Base-by-base conservation (phyloP, 30 jellyfish, hydroid and myxozoan species). In the Aurelia aurita complex sp. Pacific region DNA sequence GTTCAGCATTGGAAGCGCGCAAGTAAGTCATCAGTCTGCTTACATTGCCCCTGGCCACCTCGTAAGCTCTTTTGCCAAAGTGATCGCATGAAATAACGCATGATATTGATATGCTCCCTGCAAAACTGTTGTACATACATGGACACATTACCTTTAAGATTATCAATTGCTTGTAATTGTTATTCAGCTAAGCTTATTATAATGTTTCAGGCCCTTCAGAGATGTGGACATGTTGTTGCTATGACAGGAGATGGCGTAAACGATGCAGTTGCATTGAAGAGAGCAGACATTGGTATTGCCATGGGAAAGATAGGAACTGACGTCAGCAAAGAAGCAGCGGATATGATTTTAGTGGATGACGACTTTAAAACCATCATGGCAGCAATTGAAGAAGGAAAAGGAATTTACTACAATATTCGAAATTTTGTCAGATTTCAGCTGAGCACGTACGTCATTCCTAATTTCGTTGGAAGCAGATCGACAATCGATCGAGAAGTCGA, bases 221-320 rank as follows among this genome's bases (percentile, higher is more conserved):
- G 86, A 16, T 68, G 94, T n/a, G 94, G 92, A 15, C 98, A 94
- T 64, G 97, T 94, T 40, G 98, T 94, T 34, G 98, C 97, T 6
- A 94, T 94, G 98, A 94, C 98, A 52, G 98, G 98, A 17, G 98
- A 94, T 79, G 98, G 98, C 14, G 98, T 94, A 7, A 94, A 94
- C 61, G 98, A 94, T 52, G 98, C 98, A 1, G 92, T 94, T 23
- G 98, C 98, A 14, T 67, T 94, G 64, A 94, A 89, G 69, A 74
- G 97, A 67, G 97, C 98, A 4, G 97, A 94, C 69, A 89, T 94
- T 42, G 98, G 98, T 14, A 78, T 88, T 53, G 97, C 98, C 64
- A 94, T 94, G 98, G 98, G 98, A 55, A 94, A 88, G 74, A 71
- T 89, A 54, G 98, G 98, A 34, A 94, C 98, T 17, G 98, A 94